phyloP scores from a whole-genome alignment of 2,888 invertebrate genomes.

The Drosophila nigricruria region DNA sequence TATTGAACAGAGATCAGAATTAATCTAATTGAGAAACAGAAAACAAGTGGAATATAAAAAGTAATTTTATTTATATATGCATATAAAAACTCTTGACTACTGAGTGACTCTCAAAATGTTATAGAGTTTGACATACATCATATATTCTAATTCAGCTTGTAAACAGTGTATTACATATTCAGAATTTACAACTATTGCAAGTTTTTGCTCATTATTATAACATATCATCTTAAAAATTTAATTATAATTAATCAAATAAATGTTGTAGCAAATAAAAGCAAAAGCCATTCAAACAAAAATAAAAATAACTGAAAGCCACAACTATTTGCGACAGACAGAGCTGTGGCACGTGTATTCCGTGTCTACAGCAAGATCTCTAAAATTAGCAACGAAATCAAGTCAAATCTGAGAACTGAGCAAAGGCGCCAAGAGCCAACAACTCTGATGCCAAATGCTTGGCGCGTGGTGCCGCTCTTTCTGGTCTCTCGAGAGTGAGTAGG shows the following conservation, averaged over 20 bases:
- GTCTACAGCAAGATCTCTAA: conserved; percentile 14
- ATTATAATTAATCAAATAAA: background rate
- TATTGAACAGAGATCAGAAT: too few relatives aligned
- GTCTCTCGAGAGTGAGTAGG: conserved; percentile 30
- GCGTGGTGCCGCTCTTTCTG: conserved; percentile 12
- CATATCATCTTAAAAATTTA: background rate
- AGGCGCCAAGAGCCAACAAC: conserved; percentile 12
- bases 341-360: conserved; percentile 1
- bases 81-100: too few relatives aligned
- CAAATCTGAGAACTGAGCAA: background rate
- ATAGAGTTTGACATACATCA: background rate
- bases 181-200: background rate
- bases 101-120: background rate
- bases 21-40: too few relatives aligned
- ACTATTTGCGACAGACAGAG: background rate
- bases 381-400: conserved; percentile 32
- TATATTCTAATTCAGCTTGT: background rate
- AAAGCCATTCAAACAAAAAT: background rate
- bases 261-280: background rate
- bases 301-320: background rate
- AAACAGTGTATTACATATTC: background rate
- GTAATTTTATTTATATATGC: too few relatives aligned
- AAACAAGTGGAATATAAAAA: background rate
- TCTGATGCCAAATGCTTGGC: background rate
- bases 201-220: background rate